phyloP scores from a whole-genome alignment of 2,797 vertebrate species.

The Sebastes baramenuke region DNA sequence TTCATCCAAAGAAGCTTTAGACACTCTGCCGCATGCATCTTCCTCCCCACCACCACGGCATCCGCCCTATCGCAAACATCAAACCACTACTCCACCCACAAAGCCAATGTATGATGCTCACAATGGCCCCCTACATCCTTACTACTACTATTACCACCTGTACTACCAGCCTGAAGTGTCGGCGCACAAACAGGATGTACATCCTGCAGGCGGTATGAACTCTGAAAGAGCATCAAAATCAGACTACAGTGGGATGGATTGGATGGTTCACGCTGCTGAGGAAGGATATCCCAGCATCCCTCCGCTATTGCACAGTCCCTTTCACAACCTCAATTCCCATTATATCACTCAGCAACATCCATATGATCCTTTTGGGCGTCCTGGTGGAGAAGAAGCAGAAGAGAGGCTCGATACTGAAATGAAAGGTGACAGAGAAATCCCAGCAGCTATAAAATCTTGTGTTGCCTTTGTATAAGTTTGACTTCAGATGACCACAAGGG shows the following conservation, averaged over 20 bases:
- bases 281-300: neutral
- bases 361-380: neutral
- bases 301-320: neutral
- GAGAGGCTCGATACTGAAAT: neutral
- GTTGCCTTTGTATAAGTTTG: neutral
- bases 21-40: neutral
- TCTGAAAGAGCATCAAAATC: neutral
- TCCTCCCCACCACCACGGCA: neutral
- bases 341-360: neutral
- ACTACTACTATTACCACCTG: conserved; percentile 28
- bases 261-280: neutral
- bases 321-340: neutral
- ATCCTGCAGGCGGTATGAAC: neutral
- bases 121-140: neutral
- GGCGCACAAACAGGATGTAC: neutral
- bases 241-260: neutral
- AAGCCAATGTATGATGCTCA: neutral
- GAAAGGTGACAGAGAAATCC: conserved; percentile 14
- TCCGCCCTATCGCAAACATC: neutral
- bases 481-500: conserved; percentile 28
- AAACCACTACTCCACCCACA: neutral
- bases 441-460: neutral
- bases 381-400: neutral
- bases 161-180: conserved; percentile 6
- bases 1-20: conserved; percentile 2